These are phyloP conservation scores for Latrodectus geometricus DNA, from an alignment of 1,140 invertebrate species.

Conservation along the genomic window DNA sequence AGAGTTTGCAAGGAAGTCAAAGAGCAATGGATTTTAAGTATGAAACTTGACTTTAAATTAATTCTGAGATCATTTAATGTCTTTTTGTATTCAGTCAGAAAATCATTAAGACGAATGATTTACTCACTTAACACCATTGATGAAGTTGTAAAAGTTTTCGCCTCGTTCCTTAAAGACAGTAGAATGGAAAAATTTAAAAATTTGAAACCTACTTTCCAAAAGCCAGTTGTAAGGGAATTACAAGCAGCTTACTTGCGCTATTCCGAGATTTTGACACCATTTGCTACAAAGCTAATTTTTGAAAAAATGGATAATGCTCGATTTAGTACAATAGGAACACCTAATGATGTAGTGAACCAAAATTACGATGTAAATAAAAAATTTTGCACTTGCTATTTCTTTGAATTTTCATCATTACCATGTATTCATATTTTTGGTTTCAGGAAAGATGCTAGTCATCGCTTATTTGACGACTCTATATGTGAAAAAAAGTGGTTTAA, in stretches of 20 bases:
- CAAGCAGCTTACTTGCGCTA: neutral
- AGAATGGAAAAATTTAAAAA: conserved; percentile 10
- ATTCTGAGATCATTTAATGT: conserved; percentile 17
- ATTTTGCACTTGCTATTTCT: conserved; percentile 10
- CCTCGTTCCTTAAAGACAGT: neutral
- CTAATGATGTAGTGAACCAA: neutral
- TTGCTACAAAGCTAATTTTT: neutral
- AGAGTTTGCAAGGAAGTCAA: conserved; percentile 1
- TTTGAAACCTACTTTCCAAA: neutral
- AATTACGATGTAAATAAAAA: neutral
- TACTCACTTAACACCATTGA: neutral
- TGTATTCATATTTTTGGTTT: conserved; percentile 5
- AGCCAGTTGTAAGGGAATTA: neutral
- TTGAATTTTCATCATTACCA: neutral
- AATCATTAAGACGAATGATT: neutral
- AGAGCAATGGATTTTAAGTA: neutral
- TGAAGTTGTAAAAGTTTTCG: neutral
- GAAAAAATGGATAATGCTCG: neutral
- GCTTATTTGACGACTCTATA: neutral
- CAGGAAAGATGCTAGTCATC: neutral
- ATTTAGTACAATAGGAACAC: neutral
- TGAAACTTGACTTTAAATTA: neutral
- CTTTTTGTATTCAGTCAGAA: conserved; percentile 5
- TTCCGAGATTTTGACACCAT: conserved; percentile 2
- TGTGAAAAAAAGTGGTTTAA: neutral